phyloP scores from a whole-genome alignment of 2,888 invertebrate species.

The Lycaena phlaeas region DNA sequence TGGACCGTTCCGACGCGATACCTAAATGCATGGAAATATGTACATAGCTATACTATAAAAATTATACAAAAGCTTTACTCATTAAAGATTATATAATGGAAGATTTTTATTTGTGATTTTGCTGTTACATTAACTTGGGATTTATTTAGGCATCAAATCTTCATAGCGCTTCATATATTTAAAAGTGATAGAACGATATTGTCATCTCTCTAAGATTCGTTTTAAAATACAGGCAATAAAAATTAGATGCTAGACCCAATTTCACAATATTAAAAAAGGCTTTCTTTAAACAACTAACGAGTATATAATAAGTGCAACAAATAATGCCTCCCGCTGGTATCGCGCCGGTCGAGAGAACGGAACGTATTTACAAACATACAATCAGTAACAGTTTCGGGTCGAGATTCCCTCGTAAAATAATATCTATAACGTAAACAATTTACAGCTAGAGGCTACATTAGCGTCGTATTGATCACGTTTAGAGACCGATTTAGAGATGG shows the following conservation, averaged over 20 bases:
- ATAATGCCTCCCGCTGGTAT: background rate
- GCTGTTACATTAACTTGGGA: background rate
- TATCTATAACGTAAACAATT: slow-evolving; percentile 13
- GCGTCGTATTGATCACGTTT: too few species aligned
- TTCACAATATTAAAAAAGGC: background rate
- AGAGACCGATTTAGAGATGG: too few species aligned
- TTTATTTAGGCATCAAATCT: too few species aligned
- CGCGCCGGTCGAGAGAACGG: slow-evolving; percentile 39
- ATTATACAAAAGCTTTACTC: too few species aligned
- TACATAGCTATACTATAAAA: background rate
- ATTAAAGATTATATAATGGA: background rate
- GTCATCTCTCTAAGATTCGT: too few species aligned
- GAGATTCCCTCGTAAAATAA: slow-evolving; percentile 25
- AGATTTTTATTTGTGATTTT: slow-evolving; percentile 4
- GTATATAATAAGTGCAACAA: background rate
- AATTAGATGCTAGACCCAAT: too few species aligned
- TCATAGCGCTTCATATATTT: too few species aligned
- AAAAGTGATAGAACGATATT: too few species aligned
- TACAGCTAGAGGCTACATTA: too few species aligned
- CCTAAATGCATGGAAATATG: background rate
- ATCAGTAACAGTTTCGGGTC: slow-evolving; percentile 40
- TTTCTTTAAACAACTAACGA: background rate
- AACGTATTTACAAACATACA: slow-evolving; percentile 57
- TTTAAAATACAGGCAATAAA: too few species aligned
- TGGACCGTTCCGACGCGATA: background rate